These are phyloP conservation scores for Lagorchestes hirsutus DNA, from an alignment of 2,797 vertebrate genomes.

Conservation along the genomic window DNA sequence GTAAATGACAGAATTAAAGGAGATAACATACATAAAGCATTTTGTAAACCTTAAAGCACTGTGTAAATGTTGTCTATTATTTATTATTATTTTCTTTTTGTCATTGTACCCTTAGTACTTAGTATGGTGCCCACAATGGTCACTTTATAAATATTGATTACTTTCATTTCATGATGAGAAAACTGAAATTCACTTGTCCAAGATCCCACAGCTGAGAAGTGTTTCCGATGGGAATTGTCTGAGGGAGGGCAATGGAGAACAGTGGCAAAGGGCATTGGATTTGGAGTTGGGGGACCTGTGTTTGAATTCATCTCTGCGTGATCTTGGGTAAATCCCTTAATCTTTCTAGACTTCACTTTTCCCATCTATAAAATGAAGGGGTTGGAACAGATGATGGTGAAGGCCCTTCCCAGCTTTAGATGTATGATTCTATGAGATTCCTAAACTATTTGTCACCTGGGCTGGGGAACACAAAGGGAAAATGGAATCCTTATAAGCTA, in stretches of 20 bases:
- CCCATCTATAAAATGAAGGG: not conserved
- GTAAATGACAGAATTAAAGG: not conserved
- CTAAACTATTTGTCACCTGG: not conserved
- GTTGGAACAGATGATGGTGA: not conserved
- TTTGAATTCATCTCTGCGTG: not conserved
- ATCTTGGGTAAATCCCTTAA: not conserved
- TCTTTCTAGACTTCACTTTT: not conserved
- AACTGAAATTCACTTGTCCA: not conserved
- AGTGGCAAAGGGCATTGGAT: not conserved
- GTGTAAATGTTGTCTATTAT: not conserved
- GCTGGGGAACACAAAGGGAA: not conserved
- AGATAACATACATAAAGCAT: not conserved
- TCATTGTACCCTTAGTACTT: not conserved
- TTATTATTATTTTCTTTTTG: not conserved
- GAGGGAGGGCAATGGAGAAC: not conserved
- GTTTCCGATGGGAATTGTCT: not conserved
- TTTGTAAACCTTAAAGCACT: not conserved
- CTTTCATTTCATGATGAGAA: not conserved
- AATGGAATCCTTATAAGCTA: not conserved
- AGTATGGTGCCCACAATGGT: not conserved
- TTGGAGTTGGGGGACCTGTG: not conserved
- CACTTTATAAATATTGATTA: not conserved
- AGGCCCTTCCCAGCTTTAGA: not conserved
- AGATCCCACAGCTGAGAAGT: not conserved
- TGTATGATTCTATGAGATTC: not conserved